Percentiles rank a stretch among this genome's conserved stretches.
Evolutionary conservation across 2,113 vertebrate species (phyloP).

Genomic region (Brienomyrus brachyistius): DNA sequence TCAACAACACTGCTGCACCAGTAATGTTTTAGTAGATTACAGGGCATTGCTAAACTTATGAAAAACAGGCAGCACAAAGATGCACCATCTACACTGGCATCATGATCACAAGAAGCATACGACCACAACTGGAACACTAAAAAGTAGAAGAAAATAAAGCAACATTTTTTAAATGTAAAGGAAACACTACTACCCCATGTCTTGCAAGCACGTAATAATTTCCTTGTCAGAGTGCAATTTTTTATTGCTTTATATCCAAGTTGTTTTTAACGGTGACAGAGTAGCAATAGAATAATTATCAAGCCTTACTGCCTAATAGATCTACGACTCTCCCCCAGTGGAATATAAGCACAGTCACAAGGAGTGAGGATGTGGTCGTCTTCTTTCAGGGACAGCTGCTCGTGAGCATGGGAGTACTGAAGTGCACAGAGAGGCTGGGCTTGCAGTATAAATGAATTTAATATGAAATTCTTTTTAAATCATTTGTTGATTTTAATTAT

Average conservation of each 20-base stretch:
- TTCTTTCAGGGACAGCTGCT: not conserved
- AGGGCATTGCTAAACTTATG: not conserved
- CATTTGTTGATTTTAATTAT: not conserved
- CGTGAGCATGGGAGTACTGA: constrained; percentile 25
- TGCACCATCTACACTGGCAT: not conserved
- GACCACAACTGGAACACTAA: not conserved
- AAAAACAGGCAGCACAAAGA: not conserved
- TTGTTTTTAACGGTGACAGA: not conserved
- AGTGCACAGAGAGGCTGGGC: not conserved
- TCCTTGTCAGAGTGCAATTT: not conserved
- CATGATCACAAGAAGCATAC: not conserved
- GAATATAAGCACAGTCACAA: not conserved
- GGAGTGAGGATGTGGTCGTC: constrained; percentile 2
- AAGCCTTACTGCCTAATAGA: not conserved
- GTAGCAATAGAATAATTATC: not conserved
- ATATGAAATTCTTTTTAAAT: not conserved
- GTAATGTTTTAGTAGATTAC: not conserved
- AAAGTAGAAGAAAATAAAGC: not conserved
- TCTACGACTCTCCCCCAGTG: not conserved
- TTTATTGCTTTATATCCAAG: not conserved
- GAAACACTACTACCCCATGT: not conserved
- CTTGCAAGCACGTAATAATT: not conserved
- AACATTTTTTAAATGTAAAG: not conserved
- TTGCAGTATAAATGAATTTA: not conserved
- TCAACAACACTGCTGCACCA: not conserved